Evolutionary conservation across 1,140 invertebrate species (phyloP).

Genomic region (Brachionus sp.): DNA sequence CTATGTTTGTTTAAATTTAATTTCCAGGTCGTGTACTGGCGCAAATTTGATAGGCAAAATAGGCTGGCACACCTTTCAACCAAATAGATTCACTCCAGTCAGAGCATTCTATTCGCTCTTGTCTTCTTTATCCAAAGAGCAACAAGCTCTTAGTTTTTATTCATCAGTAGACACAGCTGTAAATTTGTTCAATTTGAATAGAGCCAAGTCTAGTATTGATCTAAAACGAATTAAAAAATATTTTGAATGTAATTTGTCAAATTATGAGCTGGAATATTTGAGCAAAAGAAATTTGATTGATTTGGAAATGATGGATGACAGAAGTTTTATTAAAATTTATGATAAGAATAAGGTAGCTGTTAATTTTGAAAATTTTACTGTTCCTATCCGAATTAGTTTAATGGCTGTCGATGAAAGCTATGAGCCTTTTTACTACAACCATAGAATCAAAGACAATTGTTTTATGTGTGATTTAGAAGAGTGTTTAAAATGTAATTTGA

Average conservation of each 20-base stretch:
- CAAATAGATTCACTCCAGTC: background rate
- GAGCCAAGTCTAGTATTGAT: background rate
- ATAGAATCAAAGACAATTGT: background rate
- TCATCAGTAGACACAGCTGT: conserved; percentile 32
- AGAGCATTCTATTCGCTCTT: background rate
- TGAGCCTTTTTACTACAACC: too few species aligned
- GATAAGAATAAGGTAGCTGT: background rate
- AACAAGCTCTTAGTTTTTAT: background rate
- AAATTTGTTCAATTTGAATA: conserved; percentile 1
- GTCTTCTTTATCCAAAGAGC: conserved; percentile 11
- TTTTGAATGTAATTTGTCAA: conserved; percentile 37
- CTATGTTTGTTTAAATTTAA: conserved; percentile 17
- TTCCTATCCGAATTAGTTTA: conserved; percentile 5
- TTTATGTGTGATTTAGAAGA: background rate
- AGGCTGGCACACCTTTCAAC: conserved; percentile 38
- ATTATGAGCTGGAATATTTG: conserved; percentile 9
- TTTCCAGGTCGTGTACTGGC: conserved; percentile 4
- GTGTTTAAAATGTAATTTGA: background rate
- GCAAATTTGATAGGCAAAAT: conserved; percentile 39
- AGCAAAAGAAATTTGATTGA: background rate
- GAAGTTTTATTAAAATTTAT: conserved; percentile 12
- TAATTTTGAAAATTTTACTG: conserved; percentile 30
- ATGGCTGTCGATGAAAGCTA: background rate
- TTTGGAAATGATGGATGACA: conserved; percentile 11
- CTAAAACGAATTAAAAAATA: conserved; percentile 12